phyloP scores from a whole-genome alignment of 2,797 vertebrate genomes.

The Chiroxiphia lanceolata region DNA sequence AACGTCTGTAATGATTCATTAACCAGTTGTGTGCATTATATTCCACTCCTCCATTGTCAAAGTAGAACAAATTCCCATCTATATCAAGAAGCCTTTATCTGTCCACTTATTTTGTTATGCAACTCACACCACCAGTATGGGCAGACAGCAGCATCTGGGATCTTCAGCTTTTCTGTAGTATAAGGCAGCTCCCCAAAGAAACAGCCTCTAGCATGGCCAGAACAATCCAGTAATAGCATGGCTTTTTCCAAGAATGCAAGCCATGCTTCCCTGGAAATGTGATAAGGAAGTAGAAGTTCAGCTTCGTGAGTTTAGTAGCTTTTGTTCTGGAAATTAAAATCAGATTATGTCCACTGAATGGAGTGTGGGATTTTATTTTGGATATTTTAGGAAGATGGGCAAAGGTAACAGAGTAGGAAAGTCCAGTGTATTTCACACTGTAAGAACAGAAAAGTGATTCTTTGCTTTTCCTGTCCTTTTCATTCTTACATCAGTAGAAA shows the following conservation, averaged over 20 bases:
- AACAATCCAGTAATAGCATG: background rate
- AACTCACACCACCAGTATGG: background rate
- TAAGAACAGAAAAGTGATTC: background rate
- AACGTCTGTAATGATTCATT: background rate
- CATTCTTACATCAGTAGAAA: background rate
- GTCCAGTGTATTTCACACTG: background rate
- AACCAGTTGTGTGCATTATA: background rate
- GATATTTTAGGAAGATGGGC: background rate
- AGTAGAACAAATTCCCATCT: background rate
- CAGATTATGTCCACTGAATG: background rate
- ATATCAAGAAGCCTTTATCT: background rate
- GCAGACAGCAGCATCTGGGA: background rate
- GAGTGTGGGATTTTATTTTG: background rate
- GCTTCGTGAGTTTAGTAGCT: rapidly evolving
- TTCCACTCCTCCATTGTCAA: background rate
- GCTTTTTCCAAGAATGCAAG: background rate
- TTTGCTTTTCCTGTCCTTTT: background rate
- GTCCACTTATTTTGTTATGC: background rate
- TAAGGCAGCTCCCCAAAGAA: background rate
- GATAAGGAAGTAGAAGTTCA: background rate
- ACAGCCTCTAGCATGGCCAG: background rate
- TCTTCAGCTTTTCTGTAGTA: background rate
- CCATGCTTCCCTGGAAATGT: background rate
- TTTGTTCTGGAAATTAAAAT: background rate
- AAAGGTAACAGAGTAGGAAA: background rate